Evolutionary conservation across 2,113 vertebrate species (phyloP).

Genomic region (Peromyscus maniculatus): DNA sequence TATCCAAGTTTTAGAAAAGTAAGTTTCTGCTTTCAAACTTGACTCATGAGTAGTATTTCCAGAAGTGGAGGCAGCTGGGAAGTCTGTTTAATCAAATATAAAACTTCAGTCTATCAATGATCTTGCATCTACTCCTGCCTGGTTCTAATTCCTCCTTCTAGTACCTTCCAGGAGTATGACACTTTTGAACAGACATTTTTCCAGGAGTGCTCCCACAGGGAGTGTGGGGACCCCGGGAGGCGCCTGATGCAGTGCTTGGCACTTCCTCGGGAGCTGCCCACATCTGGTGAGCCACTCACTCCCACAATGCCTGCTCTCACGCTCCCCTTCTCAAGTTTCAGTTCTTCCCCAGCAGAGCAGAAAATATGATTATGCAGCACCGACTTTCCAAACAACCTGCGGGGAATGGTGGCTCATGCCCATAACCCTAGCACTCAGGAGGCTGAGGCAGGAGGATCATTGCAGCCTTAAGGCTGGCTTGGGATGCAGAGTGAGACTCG

Average conservation of each 20-base stretch:
- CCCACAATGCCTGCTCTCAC: neutral
- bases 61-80: neutral
- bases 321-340: neutral
- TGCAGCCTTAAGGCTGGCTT: neutral
- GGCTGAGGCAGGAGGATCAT: neutral
- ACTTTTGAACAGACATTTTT: neutral
- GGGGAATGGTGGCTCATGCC: neutral
- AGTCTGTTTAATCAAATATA: neutral
- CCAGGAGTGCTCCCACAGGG: neutral
- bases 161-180: neutral
- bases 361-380: neutral
- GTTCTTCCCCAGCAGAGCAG: neutral
- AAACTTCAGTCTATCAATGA: neutral
- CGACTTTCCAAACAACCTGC: neutral
- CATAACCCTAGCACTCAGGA: neutral
- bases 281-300: neutral
- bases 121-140: neutral
- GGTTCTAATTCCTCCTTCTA: neutral
- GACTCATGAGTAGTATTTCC: neutral
- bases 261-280: neutral
- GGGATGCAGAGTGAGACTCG: neutral
- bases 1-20: neutral
- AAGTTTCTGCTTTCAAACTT: neutral
- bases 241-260: neutral
- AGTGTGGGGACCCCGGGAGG: neutral